A percentile compares a stretch with the other conserved stretches of the same genome.
Evolutionary conservation across 2,797 vertebrate species (phyloP).

Genomic region (Margarornis squamiger): DNA sequence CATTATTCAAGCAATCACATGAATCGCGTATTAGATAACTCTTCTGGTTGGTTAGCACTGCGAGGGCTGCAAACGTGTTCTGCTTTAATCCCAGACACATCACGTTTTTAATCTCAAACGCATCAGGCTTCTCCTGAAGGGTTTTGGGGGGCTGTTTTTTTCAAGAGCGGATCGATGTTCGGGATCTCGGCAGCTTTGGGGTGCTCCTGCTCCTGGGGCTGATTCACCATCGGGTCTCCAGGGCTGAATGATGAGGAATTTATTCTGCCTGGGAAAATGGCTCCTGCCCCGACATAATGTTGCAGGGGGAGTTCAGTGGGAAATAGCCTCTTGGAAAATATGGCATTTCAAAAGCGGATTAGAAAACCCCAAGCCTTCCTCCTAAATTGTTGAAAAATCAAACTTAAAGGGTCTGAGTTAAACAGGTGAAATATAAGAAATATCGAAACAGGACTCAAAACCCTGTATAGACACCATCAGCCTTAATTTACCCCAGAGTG

Average conservation of each 20-base stretch:
- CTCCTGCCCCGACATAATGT: background rate
- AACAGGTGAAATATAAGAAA: background rate
- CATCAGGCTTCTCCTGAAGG: background rate
- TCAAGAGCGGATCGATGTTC: background rate
- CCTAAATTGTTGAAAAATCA: background rate
- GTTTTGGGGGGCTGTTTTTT: background rate
- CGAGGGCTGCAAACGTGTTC: background rate
- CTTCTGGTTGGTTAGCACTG: constrained; percentile 42
- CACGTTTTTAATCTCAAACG: background rate
- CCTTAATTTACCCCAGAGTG: constrained; percentile 56
- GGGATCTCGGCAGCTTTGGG: background rate
- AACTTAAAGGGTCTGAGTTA: constrained; percentile 17
- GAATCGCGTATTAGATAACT: constrained; percentile 23
- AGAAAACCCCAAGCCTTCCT: background rate
- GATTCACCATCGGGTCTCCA: background rate
- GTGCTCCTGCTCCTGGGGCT: background rate
- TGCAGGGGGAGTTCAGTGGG: rapidly evolving
- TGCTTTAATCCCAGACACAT: constrained; percentile 47
- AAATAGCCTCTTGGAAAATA: background rate
- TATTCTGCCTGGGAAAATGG: constrained; percentile 6
- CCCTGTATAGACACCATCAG: constrained; percentile 25
- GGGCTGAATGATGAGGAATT: background rate
- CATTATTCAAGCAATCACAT: constrained; percentile 44
- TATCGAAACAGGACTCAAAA: background rate
- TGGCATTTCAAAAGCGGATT: background rate